Base-by-base conservation (phyloP, 2,888 invertebrate species). In the Nymphalis urticae region DNA sequence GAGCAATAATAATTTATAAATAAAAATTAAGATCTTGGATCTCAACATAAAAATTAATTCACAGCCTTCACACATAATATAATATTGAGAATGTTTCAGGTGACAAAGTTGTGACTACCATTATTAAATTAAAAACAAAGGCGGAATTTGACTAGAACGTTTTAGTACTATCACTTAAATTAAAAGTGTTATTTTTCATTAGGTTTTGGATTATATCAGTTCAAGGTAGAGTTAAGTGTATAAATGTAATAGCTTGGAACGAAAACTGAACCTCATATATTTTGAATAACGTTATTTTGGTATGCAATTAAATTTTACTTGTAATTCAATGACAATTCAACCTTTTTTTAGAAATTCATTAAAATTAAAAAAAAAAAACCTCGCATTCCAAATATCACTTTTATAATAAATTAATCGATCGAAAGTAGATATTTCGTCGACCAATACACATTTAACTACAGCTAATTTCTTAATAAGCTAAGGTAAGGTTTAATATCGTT, bases 41-140 rank as follows among this genome's bases (percentile, higher is more conserved):
- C 85, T 80, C 80, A 84, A 81, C 80, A 82, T 81, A 84, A 80
- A 88, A 90, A 90, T 80, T 82, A 88, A 90, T 84, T 92, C 92
- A 92, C 92, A 92, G 92, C 92, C 91, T 83, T 88, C 78, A 87
- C 80, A 86, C 77, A 85, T 85, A 86, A 86, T 80, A 76, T 77
- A 80, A 80, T 79, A 75, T 58, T 48, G 66, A 58, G 69, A 72
- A 56, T 27, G 32, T 9, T 47, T 58, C 13, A 36, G 70, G 69
- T n/a, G 60, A 62, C 48, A 21, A 48, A 54, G 48, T 65, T 48
- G 27, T 54, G 16, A 71, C 36, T 65, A 67, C 70, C 51, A 64
- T 42, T 54, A 50, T 72, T 58, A 27, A 69, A 71, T 50, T 66
- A 62, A 47, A 66, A 72, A 73, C 56, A 74, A 81, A 76, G 78